Evolutionary conservation across 2,797 vertebrate species (phyloP).

Genomic region (Sciurus vulgaris): DNA sequence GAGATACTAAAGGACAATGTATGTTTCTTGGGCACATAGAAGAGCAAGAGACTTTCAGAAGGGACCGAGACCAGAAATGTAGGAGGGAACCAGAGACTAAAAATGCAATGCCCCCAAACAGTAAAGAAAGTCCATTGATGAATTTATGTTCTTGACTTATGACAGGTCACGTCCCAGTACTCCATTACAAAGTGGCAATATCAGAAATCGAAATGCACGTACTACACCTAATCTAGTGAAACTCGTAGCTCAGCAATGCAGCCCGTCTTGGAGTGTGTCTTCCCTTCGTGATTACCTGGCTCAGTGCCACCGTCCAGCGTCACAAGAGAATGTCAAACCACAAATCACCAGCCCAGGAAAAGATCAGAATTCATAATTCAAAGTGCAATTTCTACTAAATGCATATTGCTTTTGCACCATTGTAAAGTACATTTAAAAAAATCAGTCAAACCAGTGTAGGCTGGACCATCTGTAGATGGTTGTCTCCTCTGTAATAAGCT

Average conservation of each 20-base stretch:
- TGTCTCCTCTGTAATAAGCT: neutral
- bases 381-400: neutral
- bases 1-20: neutral
- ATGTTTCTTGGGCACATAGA: neutral
- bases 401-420: neutral
- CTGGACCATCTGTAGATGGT: accelerated
- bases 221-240: neutral
- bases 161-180: neutral
- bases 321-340: accelerated
- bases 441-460: neutral
- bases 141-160: neutral
- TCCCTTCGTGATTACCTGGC: neutral
- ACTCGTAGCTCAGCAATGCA: neutral
- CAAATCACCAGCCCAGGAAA: neutral
- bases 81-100: neutral
- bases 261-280: accelerated
- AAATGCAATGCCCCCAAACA: neutral
- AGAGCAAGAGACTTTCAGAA: neutral
- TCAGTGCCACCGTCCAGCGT: neutral
- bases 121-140: neutral
- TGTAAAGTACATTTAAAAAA: neutral
- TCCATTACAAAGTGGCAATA: neutral
- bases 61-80: neutral
- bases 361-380: neutral
- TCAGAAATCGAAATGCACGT: neutral